A percentile compares a stretch with the other conserved stretches of the same genome.
Evolutionary conservation across 2,888 invertebrate species (phyloP).

Genomic region (Coremacera marginata): DNA sequence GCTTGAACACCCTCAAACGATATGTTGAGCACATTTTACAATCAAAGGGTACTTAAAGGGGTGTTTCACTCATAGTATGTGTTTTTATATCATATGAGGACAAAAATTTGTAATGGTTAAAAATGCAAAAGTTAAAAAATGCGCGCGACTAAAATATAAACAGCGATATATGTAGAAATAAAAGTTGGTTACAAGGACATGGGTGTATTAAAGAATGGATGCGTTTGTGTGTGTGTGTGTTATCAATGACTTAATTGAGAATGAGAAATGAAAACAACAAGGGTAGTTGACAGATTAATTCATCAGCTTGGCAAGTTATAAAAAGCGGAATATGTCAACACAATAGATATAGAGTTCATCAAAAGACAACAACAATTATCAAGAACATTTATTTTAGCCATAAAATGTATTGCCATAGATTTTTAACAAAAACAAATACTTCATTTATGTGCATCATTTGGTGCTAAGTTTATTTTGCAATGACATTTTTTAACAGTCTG

Average conservation of each 20-base stretch:
- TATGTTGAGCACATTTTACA: background rate
- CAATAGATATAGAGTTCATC: background rate
- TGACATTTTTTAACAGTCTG: no score
- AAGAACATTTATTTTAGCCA: background rate
- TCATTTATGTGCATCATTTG: no score
- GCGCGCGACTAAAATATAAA: background rate
- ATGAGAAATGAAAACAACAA: constrained; percentile 37
- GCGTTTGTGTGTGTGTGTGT: constrained; percentile 7
- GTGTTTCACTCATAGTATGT: background rate
- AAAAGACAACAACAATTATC: background rate
- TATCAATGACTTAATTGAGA: constrained; percentile 35
- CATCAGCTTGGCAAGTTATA: constrained; percentile 16
- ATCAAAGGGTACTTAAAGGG: constrained; percentile 10
- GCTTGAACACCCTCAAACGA: constrained; percentile 24
- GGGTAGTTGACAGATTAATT: constrained; percentile 32
- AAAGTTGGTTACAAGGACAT: constrained; percentile 26
- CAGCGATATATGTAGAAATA: background rate
- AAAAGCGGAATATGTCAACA: constrained; percentile 10
- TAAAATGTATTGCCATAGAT: no score
- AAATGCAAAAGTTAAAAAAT: background rate
- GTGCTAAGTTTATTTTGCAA: no score
- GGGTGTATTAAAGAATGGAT: background rate
- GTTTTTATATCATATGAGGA: constrained; percentile 4
- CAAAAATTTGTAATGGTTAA: background rate
- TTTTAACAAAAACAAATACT: no score